Evolutionary conservation across 2,797 vertebrate genomes (phyloP).

Genomic region (Garrulus glandarius): DNA sequence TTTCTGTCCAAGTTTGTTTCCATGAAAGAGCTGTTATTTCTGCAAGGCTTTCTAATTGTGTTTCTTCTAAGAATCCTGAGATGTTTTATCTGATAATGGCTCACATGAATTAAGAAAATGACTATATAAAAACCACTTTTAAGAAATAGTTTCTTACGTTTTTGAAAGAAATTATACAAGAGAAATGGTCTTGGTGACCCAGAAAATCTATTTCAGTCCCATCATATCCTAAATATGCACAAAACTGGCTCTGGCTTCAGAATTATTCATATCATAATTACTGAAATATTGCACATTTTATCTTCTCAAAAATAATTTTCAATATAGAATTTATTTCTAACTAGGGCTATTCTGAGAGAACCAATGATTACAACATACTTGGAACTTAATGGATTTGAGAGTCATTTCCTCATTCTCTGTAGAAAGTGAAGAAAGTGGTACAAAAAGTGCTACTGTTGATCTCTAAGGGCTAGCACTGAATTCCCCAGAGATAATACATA

Average conservation of each 20-base stretch:
- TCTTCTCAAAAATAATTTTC: background rate
- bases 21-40: background rate
- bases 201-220: background rate
- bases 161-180: background rate
- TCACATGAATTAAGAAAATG: background rate
- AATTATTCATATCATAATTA: background rate
- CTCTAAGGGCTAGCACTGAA: conserved; percentile 25
- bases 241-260: background rate
- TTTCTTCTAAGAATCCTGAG: background rate
- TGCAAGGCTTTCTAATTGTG: background rate
- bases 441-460: conserved; percentile 66
- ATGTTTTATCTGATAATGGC: background rate
- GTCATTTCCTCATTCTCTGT: conserved; percentile 40
- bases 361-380: conserved; percentile 1
- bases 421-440: conserved; percentile 51
- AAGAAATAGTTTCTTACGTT: background rate
- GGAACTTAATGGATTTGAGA: conserved; percentile 16
- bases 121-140: background rate
- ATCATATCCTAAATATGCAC: background rate
- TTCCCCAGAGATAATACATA: conserved; percentile 65
- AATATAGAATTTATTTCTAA: background rate
- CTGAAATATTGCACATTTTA: background rate
- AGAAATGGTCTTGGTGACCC: background rate
- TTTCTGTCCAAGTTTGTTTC: background rate
- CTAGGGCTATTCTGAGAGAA: background rate